These are phyloP conservation scores for Phylloscopus collybita DNA, from an alignment of 2,797 vertebrate species.

Conservation along the genomic window DNA sequence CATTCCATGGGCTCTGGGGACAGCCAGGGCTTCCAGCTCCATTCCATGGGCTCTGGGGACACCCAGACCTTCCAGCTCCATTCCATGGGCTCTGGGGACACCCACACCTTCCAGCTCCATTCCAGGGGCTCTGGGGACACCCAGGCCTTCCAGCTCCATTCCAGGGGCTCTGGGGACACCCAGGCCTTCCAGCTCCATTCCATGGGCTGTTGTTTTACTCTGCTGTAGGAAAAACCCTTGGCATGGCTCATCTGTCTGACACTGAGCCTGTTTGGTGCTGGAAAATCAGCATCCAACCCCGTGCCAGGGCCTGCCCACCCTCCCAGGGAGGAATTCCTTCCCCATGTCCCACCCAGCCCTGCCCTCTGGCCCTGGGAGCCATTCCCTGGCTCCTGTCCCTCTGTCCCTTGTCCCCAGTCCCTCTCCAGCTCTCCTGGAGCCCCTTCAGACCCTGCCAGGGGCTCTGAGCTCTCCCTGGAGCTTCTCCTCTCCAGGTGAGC, in stretches of 20 bases:
- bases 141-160: too few species aligned
- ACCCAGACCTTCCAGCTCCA: too few species aligned
- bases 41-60: too few species aligned
- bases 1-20: too few species aligned
- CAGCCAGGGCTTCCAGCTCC: too few species aligned
- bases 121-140: too few species aligned
- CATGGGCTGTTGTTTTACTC: not conserved
- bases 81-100: too few species aligned
- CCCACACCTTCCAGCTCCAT: too few species aligned
- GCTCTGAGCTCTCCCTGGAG: not conserved
- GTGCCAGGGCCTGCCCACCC: not conserved
- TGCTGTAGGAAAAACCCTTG: conserved; percentile 76
- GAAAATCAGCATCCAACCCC: conserved; percentile 15
- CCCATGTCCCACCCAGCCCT: fast-evolving
- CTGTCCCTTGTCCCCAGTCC: not conserved
- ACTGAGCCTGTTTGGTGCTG: conserved; percentile 61
- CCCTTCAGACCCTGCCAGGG: fast-evolving
- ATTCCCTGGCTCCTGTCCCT: not conserved
- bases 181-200: not conserved
- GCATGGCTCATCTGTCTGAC: conserved; percentile 73
- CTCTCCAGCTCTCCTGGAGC: not conserved
- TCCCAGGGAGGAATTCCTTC: fast-evolving
- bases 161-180: not conserved
- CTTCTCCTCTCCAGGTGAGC: fast-evolving
- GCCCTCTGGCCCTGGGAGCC: not conserved